Evolutionary conservation across 2,113 vertebrate species (phyloP).

Genomic region (Myiopsitta monachus): DNA sequence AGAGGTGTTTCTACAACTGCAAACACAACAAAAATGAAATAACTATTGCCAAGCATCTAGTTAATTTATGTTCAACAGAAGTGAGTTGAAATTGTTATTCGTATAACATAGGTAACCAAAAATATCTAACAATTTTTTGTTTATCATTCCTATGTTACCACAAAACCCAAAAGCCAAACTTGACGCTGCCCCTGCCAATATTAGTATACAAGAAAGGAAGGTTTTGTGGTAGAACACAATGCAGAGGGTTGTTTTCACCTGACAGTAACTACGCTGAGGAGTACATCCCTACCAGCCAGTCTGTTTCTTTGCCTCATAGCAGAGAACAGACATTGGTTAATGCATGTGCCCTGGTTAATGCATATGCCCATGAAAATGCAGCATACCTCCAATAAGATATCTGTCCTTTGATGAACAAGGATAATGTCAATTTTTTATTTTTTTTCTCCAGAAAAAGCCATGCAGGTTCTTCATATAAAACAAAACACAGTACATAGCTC

Average conservation of each 20-base stretch:
- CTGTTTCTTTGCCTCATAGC: not conserved
- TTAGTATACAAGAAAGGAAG: not conserved
- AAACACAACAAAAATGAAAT: not conserved
- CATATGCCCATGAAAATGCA: not conserved
- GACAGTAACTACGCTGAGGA: not conserved
- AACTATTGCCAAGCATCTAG: not conserved
- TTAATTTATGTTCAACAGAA: not conserved
- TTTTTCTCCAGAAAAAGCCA: not conserved
- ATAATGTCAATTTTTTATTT: not conserved
- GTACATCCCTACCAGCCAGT: not conserved
- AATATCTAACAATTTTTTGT: not conserved
- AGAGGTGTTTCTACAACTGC: not conserved
- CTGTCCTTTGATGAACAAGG: not conserved
- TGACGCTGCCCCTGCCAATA: not conserved
- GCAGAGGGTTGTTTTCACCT: not conserved
- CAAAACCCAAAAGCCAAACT: not conserved
- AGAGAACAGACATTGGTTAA: not conserved
- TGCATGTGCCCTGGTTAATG: not conserved
- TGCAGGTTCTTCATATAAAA: not conserved
- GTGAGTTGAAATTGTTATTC: not conserved
- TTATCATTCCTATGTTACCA: not conserved
- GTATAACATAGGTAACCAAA: not conserved
- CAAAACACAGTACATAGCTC: not conserved
- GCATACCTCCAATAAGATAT: rapidly evolving
- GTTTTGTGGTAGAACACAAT: not conserved